These are phyloP conservation scores for Halcyon malimbica DNA, from an alignment of 2,113 vertebrate genomes.

Conservation along the genomic window DNA sequence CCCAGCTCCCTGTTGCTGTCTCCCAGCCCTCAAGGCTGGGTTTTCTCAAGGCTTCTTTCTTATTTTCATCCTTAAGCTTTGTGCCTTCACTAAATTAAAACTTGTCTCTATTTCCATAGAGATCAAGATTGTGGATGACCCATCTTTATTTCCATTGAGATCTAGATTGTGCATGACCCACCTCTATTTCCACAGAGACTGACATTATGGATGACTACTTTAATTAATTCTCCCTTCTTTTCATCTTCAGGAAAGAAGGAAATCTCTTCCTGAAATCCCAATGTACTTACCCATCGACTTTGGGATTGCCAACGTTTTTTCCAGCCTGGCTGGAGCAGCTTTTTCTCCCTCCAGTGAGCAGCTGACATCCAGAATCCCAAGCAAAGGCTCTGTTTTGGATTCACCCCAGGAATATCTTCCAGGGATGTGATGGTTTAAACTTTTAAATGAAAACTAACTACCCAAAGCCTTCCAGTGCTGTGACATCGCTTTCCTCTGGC, in stretches of 20 bases:
- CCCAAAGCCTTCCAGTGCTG: not conserved
- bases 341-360: not conserved
- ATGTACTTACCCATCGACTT: not conserved
- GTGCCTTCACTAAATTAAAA: slow-evolving; percentile 43
- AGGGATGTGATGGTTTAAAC: not conserved
- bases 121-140: too few relatives aligned
- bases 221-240: not conserved
- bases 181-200: too few relatives aligned
- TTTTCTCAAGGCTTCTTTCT: not conserved
- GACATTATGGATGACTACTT: too few relatives aligned
- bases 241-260: not conserved
- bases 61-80: slow-evolving; percentile 56
- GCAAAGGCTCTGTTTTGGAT: not conserved
- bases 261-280: not conserved
- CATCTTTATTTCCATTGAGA: too few relatives aligned
- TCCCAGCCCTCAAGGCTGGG: not conserved
- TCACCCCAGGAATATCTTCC: not conserved
- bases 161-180: too few relatives aligned
- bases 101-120: not conserved
- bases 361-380: not conserved
- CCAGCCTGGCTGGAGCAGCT: not conserved
- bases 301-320: not conserved
- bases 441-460: slow-evolving; percentile 4
- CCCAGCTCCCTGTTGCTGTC: not conserved
- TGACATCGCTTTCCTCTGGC: not conserved